phyloP scores from a whole-genome alignment of 2,888 invertebrate genomes.

The Macrophya annulata region DNA sequence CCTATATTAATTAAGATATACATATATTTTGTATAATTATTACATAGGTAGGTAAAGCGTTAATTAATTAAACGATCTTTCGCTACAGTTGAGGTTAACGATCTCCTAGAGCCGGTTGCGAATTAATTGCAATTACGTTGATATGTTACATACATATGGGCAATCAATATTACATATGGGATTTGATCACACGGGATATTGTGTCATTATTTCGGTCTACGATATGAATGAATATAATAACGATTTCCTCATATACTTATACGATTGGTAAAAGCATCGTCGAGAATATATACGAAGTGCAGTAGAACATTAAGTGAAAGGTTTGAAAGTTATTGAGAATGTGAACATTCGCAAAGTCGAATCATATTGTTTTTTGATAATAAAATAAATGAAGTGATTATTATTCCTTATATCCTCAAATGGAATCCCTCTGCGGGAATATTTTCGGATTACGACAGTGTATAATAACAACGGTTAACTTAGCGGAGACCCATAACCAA shows the following conservation, averaged over 20 bases:
- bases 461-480: neutral
- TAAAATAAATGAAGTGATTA: neutral
- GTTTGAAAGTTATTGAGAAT: slow-evolving; percentile 1
- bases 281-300: neutral
- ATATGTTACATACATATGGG: neutral
- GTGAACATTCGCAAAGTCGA: neutral
- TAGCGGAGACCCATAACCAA: neutral
- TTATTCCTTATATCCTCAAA: neutral
- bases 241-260: neutral
- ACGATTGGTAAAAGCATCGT: neutral
- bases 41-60: neutral
- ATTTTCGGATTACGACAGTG: neutral
- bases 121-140: neutral
- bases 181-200: neutral
- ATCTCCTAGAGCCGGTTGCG: neutral
- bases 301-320: slow-evolving; percentile 6
- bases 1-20: neutral
- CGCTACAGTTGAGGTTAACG: neutral
- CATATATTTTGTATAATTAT: neutral
- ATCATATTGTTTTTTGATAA: neutral
- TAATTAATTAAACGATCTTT: neutral
- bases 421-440: neutral
- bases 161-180: neutral
- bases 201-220: neutral
- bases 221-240: neutral